A percentile compares a stretch with the other conserved stretches of the same genome.
phyloP scores from a whole-genome alignment of 2,888 invertebrate species.

The Agonopterix heracliana region DNA sequence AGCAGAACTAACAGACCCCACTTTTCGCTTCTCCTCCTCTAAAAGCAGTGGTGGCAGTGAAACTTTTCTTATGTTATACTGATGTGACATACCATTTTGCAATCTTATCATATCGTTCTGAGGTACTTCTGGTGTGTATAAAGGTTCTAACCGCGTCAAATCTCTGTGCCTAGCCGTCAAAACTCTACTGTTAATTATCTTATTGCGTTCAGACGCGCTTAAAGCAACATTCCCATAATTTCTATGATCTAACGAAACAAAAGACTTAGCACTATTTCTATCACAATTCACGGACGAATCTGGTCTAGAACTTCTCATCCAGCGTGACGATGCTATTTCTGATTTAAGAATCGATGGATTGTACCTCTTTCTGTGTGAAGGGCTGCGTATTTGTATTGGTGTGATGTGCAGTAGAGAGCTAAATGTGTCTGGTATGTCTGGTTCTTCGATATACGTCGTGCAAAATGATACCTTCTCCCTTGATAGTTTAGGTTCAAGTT shows the following conservation, averaged over 20 bases:
- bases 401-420: conserved; percentile 65
- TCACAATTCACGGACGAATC: conserved; percentile 61
- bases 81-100: conserved; percentile 31
- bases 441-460: conserved; percentile 36
- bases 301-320: conserved; percentile 61
- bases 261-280: conserved; percentile 68
- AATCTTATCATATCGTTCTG: conserved; percentile 37
- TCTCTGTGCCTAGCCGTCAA: conserved; percentile 60
- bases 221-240: conserved; percentile 42
- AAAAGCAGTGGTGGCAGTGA: conserved; percentile 62
- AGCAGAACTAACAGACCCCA: conserved; percentile 36
- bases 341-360: conserved; percentile 60
- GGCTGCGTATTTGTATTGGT: conserved; percentile 59
- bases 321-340: conserved; percentile 64
- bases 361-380: conserved; percentile 46
- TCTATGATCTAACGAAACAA: conserved; percentile 58
- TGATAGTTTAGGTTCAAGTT: conserved; percentile 35
- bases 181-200: conserved; percentile 43
- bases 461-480: conserved; percentile 44
- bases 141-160: conserved; percentile 47
- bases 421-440: conserved; percentile 50
- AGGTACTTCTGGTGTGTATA: conserved; percentile 49
- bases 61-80: conserved; percentile 56
- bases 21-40: conserved; percentile 60
- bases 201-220: conserved; percentile 50